phyloP scores from a whole-genome alignment of 2,888 invertebrate genomes.

The Oscheius sp. region DNA sequence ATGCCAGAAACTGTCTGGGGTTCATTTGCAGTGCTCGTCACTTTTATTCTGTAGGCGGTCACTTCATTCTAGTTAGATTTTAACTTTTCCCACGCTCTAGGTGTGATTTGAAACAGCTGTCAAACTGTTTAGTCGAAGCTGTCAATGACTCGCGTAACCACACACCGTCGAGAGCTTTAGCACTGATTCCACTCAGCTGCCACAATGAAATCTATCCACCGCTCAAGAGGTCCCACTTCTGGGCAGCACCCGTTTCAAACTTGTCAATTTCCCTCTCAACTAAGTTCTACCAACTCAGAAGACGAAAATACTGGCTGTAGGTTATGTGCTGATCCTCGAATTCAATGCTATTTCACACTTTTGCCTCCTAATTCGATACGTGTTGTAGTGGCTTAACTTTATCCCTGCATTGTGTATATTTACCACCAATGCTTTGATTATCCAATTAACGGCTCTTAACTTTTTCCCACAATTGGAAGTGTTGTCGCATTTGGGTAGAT shows the following conservation, averaged over 20 bases:
- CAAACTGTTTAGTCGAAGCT: conserved; percentile 34
- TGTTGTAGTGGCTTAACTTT: not conserved
- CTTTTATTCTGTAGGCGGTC: too few relatives aligned
- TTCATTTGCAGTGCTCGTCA: too few relatives aligned
- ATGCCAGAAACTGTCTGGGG: too few relatives aligned
- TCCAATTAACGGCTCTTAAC: not conserved
- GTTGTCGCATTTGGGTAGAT: conserved; percentile 24
- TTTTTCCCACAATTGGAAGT: conserved; percentile 26
- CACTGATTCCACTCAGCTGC: conserved; percentile 36
- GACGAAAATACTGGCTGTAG: not conserved
- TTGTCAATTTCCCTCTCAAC: not conserved
- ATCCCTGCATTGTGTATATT: not conserved
- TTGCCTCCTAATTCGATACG: not conserved
- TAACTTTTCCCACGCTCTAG: too few relatives aligned
- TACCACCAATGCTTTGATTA: not conserved
- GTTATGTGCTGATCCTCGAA: not conserved
- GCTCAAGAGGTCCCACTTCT: conserved; percentile 30
- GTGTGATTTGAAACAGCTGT: conserved; percentile 21
- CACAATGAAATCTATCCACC: conserved; percentile 30
- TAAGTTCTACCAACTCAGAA: not conserved
- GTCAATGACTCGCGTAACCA: conserved; percentile 36
- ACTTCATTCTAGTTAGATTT: too few relatives aligned
- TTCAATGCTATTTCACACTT: not conserved
- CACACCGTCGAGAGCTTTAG: conserved; percentile 35
- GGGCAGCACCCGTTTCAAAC: not conserved